Percentiles rank a stretch among this genome's conserved stretches.
Evolutionary conservation across 2,797 vertebrate genomes (phyloP).

Genomic region (Ctenosaura bakeri): DNA sequence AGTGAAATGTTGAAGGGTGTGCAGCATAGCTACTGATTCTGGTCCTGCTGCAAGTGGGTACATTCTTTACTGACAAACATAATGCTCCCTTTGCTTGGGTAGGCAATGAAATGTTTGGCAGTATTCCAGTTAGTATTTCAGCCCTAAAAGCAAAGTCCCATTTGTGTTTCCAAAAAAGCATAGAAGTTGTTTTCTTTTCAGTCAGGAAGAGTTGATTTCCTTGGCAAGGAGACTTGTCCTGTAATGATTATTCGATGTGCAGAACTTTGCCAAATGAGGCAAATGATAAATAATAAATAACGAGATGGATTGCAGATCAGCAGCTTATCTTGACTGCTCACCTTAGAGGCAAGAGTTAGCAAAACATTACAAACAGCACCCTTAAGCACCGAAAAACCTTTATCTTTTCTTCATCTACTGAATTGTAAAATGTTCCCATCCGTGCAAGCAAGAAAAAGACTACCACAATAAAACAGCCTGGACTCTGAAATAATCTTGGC

Average conservation of each 20-base stretch:
- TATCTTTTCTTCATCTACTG: conserved; percentile 31
- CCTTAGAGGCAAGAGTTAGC: conserved; percentile 58
- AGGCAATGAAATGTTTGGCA: conserved; percentile 39
- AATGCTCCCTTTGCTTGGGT: conserved; percentile 45
- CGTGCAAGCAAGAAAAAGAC: neutral
- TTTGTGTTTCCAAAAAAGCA: conserved; percentile 63
- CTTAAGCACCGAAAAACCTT: conserved; percentile 12
- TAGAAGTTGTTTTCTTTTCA: conserved; percentile 68
- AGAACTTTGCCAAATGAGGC: conserved; percentile 70
- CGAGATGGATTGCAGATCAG: conserved; percentile 50
- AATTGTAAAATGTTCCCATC: conserved; percentile 41
- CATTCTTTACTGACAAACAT: conserved; percentile 45
- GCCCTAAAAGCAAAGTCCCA: conserved; percentile 67
- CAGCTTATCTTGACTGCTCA: conserved; percentile 67
- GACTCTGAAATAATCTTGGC: neutral
- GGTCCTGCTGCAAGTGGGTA: neutral
- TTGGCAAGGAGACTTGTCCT: conserved; percentile 70
- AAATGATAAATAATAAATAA: conserved; percentile 61
- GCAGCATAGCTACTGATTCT: too few relatives aligned
- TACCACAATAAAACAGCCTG: neutral
- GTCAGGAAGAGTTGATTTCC: conserved; percentile 74
- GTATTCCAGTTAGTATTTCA: conserved; percentile 42
- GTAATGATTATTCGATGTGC: conserved; percentile 70
- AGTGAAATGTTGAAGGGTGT: too few relatives aligned
- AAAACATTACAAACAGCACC: conserved; percentile 24